Evolutionary conservation across 2,888 invertebrate species (phyloP), one percentile per base, ranked within the genome.

Genomic region (Micoletzkya japonica): DNA sequence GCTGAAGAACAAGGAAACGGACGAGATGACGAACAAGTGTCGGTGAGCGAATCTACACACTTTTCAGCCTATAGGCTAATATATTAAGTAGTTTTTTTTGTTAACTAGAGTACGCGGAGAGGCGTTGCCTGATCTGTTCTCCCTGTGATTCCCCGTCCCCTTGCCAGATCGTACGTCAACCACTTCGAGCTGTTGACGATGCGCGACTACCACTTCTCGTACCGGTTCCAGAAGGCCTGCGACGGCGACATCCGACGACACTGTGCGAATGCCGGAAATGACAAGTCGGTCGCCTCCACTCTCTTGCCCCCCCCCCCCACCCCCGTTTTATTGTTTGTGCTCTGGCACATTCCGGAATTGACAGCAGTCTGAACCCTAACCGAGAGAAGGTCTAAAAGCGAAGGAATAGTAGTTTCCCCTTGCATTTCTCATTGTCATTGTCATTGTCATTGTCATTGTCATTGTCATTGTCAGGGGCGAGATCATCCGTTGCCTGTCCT

Each of bases 111-210:
- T 44, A 44, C 10, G 10, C 44, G 20, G 44, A 44, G 44, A 44
- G 10, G 44, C 20, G 10, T 44, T 44, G 44, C 20, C 10, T 14
- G 44, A 14, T 10, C 10, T 44, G 44, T 10, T 44, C 20, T 44
- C 72, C 52, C 76, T 76, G 57, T 77, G 77, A 54, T n/a, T n/a
- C n/a, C n/a, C 64, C 14, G n/a, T 44, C n/a, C 49, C n/a, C n/a
- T n/a, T n/a, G n/a, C n/a, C 58, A 68, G 92, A 75, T 92, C 93
- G 49, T 94, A 94, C 73, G 92, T 98, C 63, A 96, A 97, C 87
- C 97, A 98, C 88, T 95, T 95, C 85, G 97, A 98, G 87, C 89
- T 98, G 73, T 92, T 95, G 74, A 92, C 93, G 2, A 86, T 97
- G 76, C 93, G 95, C 86, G 93, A 94, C 87, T 95, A 93, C 87